Conservation (phyloP, 2,797 vertebrate genomes). For the Chiloscyllium punctatum region DNA sequence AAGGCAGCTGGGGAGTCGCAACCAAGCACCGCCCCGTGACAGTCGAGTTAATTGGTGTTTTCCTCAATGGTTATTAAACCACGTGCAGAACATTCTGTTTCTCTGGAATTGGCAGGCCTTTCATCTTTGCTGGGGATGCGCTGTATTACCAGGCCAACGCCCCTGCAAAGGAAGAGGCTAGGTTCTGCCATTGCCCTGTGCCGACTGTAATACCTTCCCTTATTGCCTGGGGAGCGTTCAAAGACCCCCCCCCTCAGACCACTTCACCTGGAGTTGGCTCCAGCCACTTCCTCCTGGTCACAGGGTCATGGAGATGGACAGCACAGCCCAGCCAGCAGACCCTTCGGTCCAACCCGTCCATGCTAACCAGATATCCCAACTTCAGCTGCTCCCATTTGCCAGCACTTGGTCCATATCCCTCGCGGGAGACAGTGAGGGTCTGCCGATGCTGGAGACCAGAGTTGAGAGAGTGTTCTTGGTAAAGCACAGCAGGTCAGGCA, state of each 20-base stretch:
- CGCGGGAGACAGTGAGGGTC: too few species aligned
- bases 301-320: too few species aligned
- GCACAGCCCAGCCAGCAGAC: too few species aligned
- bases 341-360: too few species aligned
- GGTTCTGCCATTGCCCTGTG: not conserved
- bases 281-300: not conserved
- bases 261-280: not conserved
- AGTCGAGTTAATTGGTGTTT: conserved; percentile 1
- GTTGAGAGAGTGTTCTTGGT: too few species aligned
- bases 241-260: not conserved
- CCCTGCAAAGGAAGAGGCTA: not conserved
- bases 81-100: not conserved
- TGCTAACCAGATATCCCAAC: too few species aligned
- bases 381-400: too few species aligned
- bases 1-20: not conserved
- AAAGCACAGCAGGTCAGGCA: too few species aligned
- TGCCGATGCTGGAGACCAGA: too few species aligned
- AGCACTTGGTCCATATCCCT: too few species aligned
- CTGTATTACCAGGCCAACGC: too few species aligned
- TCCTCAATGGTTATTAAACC: not conserved
- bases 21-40: not conserved
- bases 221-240: not conserved
- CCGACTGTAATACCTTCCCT: not conserved
- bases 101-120: not conserved
- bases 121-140: not conserved